phyloP scores from a whole-genome alignment of 2,888 invertebrate genomes.

The Amphimallon solstitiale region DNA sequence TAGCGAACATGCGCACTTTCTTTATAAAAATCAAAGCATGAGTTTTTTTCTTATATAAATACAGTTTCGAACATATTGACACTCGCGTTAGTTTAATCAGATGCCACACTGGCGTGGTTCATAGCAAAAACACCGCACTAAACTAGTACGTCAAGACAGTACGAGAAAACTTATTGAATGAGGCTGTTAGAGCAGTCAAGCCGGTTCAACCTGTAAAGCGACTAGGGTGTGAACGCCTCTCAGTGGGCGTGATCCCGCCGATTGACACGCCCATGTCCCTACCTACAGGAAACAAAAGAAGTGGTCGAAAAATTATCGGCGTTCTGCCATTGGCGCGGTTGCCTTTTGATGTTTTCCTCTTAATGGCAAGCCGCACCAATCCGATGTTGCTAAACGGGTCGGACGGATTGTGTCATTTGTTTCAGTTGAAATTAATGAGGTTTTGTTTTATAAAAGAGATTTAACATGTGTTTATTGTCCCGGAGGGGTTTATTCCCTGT shows the following conservation, averaged over 20 bases:
- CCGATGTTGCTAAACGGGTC: constrained; percentile 39
- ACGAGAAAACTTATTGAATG: constrained; percentile 34
- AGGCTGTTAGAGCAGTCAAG: constrained; percentile 51
- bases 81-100: constrained; percentile 10
- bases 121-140: constrained; percentile 29
- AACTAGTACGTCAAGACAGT: constrained; percentile 33
- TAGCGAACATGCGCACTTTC: neutral
- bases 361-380: constrained; percentile 50
- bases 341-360: constrained; percentile 45
- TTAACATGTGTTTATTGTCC: constrained; percentile 63
- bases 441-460: constrained; percentile 62
- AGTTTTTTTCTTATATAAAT: neutral
- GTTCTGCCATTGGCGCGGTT: constrained; percentile 43
- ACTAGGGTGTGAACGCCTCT: constrained; percentile 42
- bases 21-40: neutral
- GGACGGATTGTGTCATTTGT: constrained; percentile 60
- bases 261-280: constrained; percentile 14
- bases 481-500: constrained; percentile 37
- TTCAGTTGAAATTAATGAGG: constrained; percentile 62
- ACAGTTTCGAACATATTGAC: neutral
- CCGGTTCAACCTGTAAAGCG: constrained; percentile 50
- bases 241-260: constrained; percentile 41
- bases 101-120: constrained; percentile 8
- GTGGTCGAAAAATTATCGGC: constrained; percentile 33
- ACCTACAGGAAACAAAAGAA: constrained; percentile 33